A percentile compares a stretch with the other conserved stretches of the same genome.
phyloP scores from a whole-genome alignment of 2,113 vertebrate genomes.

The Ranitomeya imitator region DNA sequence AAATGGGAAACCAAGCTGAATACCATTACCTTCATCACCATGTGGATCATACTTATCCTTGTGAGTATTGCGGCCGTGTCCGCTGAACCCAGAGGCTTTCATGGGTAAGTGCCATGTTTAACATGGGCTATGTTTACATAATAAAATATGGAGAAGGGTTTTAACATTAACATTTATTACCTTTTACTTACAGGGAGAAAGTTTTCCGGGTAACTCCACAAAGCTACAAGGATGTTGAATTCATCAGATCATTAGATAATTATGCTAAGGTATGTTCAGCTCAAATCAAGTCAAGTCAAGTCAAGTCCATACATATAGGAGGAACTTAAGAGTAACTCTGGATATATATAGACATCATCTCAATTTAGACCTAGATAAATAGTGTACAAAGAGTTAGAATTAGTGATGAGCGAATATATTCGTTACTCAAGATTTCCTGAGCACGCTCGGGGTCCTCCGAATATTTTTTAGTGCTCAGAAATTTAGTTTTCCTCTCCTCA shows the following conservation, averaged over 20 bases:
- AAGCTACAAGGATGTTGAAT: conserved; percentile 74
- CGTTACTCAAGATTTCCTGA: too few species aligned
- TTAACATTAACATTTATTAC: not conserved
- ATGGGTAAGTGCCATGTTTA: conserved; percentile 76
- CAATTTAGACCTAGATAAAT: not conserved
- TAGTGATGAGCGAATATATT: too few species aligned
- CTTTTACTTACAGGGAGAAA: conserved; percentile 73
- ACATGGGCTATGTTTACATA: not conserved
- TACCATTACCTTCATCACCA: conserved; percentile 58
- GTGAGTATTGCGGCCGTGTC: conserved; percentile 75
- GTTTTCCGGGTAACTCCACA: conserved; percentile 80
- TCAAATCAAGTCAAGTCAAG: too few species aligned
- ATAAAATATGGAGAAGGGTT: not conserved
- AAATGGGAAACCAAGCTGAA: conserved; percentile 17
- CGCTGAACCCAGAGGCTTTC: conserved; percentile 71
- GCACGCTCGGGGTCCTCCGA: too few species aligned
- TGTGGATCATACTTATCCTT: conserved; percentile 80
- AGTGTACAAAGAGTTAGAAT: not conserved
- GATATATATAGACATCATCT: too few species aligned
- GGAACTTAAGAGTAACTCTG: too few species aligned
- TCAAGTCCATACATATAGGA: too few species aligned
- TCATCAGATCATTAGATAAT: conserved; percentile 69
- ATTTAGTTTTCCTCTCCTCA: too few species aligned
- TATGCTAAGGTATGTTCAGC: conserved; percentile 60
- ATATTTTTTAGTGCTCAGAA: too few species aligned